Evolutionary conservation across 2,888 invertebrate species (phyloP).

Genomic region (Drosophila atripex): DNA sequence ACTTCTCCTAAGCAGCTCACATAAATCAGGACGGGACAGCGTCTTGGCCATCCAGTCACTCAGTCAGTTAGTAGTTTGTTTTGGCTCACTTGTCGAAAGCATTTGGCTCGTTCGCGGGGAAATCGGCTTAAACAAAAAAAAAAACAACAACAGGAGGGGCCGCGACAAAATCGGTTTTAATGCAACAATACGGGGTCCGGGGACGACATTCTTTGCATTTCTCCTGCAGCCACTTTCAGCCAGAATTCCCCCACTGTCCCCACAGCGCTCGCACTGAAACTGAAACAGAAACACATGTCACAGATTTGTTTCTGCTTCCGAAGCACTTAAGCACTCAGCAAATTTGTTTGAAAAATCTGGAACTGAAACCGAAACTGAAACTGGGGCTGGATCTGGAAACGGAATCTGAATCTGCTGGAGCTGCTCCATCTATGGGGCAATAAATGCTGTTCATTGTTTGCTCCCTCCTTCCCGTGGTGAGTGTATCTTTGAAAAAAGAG

Average conservation of each 20-base stretch:
- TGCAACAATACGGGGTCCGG: constrained; percentile 57
- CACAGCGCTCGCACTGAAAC: constrained; percentile 24
- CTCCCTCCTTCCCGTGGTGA: constrained; percentile 47
- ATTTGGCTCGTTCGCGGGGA: constrained; percentile 37
- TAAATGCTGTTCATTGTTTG: constrained; percentile 40
- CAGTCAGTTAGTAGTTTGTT: constrained; percentile 42
- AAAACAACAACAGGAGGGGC: too few species aligned
- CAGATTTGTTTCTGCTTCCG: constrained; percentile 83
- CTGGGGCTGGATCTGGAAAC: constrained; percentile 8
- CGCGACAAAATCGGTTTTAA: constrained; percentile 62
- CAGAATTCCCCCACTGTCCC: constrained; percentile 55
- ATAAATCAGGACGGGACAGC: constrained; percentile 64
- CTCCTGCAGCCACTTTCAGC: constrained; percentile 66
- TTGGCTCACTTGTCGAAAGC: constrained; percentile 46
- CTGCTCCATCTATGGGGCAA: constrained; percentile 55
- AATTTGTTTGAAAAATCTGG: constrained; percentile 75
- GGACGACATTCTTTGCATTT: constrained; percentile 61
- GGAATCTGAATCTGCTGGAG: background rate
- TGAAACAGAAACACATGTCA: constrained; percentile 81
- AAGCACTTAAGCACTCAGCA: constrained; percentile 82
- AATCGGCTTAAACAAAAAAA: constrained; percentile 77
- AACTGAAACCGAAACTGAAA: constrained; percentile 44
- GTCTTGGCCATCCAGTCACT: constrained; percentile 56
- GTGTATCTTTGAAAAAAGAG: constrained; percentile 71
- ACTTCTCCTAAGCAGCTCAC: constrained; percentile 73